phyloP scores from a whole-genome alignment of 1,140 invertebrate genomes.

The Agrypnia vestita region DNA sequence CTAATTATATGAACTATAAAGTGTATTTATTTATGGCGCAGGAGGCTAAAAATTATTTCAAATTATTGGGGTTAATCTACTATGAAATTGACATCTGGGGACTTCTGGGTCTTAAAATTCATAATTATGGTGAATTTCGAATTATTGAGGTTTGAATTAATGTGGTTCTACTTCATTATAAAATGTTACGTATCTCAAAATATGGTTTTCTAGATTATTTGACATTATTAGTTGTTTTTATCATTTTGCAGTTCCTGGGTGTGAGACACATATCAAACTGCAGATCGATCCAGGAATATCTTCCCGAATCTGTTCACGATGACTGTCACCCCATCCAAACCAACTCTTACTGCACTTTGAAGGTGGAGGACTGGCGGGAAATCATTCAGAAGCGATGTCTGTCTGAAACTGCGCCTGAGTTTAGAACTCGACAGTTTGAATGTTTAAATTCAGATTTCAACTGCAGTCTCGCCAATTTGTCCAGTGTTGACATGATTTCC shows the following conservation, averaged over 20 bases:
- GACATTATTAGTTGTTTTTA: neutral
- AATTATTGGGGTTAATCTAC: too few relatives aligned
- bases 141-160: too few relatives aligned
- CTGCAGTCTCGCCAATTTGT: neutral
- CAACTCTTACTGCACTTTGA: conserved; percentile 8
- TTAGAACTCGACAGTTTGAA: neutral
- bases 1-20: too few relatives aligned
- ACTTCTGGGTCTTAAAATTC: too few relatives aligned
- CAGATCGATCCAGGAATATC: conserved; percentile 17
- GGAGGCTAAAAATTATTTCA: too few relatives aligned
- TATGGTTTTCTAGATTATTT: too few relatives aligned
- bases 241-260: conserved; percentile 46
- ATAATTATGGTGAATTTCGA: too few relatives aligned
- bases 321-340: neutral
- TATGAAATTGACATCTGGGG: too few relatives aligned
- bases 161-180: too few relatives aligned
- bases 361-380: conserved; percentile 53
- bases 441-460: neutral
- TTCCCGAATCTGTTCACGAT: neutral
- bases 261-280: conserved; percentile 38
- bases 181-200: too few relatives aligned
- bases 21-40: too few relatives aligned
- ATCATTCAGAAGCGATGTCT: conserved; percentile 48
- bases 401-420: neutral
- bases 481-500: neutral